A percentile compares a stretch with the other conserved stretches of the same genome.
Evolutionary conservation across 2,888 invertebrate genomes (phyloP).

Genomic region (Drosophila multiciliata): DNA sequence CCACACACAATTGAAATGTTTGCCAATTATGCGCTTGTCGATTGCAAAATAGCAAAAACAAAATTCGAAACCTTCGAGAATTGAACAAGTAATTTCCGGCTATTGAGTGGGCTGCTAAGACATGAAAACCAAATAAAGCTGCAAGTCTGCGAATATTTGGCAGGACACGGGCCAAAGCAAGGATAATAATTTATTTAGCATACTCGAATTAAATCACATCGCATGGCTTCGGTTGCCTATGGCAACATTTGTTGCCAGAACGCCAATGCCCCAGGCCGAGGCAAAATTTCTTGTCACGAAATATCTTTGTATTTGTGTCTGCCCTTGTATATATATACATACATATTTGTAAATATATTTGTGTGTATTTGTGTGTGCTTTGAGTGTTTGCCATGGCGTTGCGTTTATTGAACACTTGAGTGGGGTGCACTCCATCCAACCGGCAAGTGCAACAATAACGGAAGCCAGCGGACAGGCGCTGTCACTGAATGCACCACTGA

Average conservation of each 20-base stretch:
- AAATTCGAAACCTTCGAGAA: slow-evolving; percentile 7
- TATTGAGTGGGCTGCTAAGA: slow-evolving; percentile 19
- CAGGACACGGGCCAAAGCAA: slow-evolving; percentile 29
- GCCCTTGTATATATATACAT: background rate
- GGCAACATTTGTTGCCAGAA: slow-evolving; percentile 37
- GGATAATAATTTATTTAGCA: slow-evolving; percentile 60
- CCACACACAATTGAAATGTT: slow-evolving; percentile 40
- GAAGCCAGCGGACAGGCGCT: slow-evolving; percentile 35
- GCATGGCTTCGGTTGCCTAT: slow-evolving; percentile 9
- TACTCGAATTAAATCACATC: slow-evolving; percentile 15
- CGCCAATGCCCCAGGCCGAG: slow-evolving; percentile 43
- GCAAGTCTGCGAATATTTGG: slow-evolving; percentile 3
- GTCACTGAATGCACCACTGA: slow-evolving; percentile 27
- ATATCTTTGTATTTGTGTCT: slow-evolving; percentile 41
- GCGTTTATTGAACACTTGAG: slow-evolving; percentile 78
- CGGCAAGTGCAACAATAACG: slow-evolving; percentile 51
- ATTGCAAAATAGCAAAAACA: slow-evolving; percentile 5
- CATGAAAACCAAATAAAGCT: slow-evolving; percentile 19
- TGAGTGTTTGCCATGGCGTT: slow-evolving; percentile 45
- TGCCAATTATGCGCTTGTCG: slow-evolving; percentile 33
- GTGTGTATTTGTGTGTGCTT: slow-evolving; percentile 15
- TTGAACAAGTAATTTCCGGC: slow-evolving; percentile 26
- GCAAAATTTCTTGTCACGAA: slow-evolving; percentile 60
- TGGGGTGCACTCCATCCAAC: slow-evolving; percentile 61
- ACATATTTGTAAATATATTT: background rate